Conservation (phyloP, 2,888 invertebrate genomes). For the Caenorhabditis sinica region DNA sequence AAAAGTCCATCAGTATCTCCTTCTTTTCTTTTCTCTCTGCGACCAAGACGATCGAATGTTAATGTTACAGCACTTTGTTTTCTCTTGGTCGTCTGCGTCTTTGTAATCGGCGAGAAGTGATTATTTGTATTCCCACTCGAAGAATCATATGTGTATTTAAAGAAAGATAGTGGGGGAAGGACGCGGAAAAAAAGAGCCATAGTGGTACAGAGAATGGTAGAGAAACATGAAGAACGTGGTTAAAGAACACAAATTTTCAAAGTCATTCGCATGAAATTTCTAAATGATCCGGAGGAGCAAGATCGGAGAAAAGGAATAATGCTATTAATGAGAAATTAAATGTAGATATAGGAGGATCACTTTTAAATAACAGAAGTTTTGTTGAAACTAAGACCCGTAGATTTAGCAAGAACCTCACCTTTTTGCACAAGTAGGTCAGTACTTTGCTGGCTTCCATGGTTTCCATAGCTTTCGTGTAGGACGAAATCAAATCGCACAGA, state of each 20-base stretch:
- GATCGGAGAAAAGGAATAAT: too few species aligned
- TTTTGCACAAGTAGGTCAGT: slow-evolving; percentile 44
- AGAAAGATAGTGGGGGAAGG: neutral
- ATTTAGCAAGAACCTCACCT: slow-evolving; percentile 20
- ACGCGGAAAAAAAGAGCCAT: slow-evolving; percentile 21
- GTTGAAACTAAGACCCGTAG: neutral
- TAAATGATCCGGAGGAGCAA: too few species aligned
- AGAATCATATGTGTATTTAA: slow-evolving; percentile 35
- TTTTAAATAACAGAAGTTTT: too few species aligned
- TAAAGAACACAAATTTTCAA: neutral
- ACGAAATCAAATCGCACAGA: slow-evolving; percentile 38
- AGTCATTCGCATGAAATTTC: too few species aligned
- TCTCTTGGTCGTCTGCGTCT: slow-evolving; percentile 7
- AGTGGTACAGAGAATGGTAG: slow-evolving; percentile 17
- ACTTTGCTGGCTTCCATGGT: slow-evolving; percentile 37
- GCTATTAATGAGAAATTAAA: too few species aligned
- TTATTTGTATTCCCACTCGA: slow-evolving; percentile 52
- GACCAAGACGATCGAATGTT: slow-evolving; percentile 20
- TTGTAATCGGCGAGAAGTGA: slow-evolving; percentile 38
- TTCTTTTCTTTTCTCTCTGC: slow-evolving; percentile 33
- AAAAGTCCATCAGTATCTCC: slow-evolving; percentile 36
- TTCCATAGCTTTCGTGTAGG: slow-evolving; percentile 40
- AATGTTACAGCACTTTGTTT: slow-evolving; percentile 34
- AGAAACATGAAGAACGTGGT: neutral
- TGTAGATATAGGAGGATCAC: too few species aligned